Conservation (phyloP, 35 echinoderm and acorn worm genomes). For the Ptychodera flava region DNA sequence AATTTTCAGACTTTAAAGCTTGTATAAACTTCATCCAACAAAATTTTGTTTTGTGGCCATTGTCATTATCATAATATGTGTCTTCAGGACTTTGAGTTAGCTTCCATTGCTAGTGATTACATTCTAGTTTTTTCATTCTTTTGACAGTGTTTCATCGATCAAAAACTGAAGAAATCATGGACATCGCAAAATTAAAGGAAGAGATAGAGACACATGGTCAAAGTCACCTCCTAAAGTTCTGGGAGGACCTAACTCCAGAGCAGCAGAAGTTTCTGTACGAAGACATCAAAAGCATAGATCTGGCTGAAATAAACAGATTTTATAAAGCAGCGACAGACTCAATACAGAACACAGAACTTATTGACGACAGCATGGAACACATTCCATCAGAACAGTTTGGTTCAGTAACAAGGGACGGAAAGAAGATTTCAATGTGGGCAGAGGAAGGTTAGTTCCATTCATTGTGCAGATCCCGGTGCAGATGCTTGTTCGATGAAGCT, state of each 20-base stretch:
- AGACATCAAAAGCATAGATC: conserved; percentile 76
- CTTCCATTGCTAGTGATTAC: too few species aligned
- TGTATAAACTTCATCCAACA: too few species aligned
- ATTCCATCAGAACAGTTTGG: conserved; percentile 81
- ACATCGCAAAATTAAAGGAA: conserved; percentile 48
- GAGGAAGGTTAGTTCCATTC: conserved; percentile 63
- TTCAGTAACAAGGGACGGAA: conserved; percentile 75
- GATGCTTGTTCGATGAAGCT: too few species aligned
- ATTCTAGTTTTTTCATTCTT: too few species aligned
- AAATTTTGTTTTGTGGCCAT: too few species aligned
- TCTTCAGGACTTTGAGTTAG: too few species aligned
- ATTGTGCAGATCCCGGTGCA: too few species aligned
- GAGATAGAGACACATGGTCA: conserved; percentile 64
- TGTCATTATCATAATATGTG: too few species aligned
- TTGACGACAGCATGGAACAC: conserved; percentile 88
- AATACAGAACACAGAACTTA: conserved; percentile 42
- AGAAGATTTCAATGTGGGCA: conserved; percentile 74
- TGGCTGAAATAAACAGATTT: conserved; percentile 56
- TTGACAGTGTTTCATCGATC: too few species aligned
- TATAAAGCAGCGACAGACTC: conserved; percentile 47
- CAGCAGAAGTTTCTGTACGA: conserved; percentile 42
- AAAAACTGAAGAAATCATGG: too few species aligned
- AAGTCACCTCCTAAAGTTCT: conserved; percentile 82
- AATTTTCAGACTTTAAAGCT: too few species aligned
- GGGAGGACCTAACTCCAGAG: conserved; percentile 57